Percentiles rank a stretch among this genome's conserved stretches.
phyloP scores from a whole-genome alignment of 1,140 invertebrate genomes.

The Pissodes strobi region DNA sequence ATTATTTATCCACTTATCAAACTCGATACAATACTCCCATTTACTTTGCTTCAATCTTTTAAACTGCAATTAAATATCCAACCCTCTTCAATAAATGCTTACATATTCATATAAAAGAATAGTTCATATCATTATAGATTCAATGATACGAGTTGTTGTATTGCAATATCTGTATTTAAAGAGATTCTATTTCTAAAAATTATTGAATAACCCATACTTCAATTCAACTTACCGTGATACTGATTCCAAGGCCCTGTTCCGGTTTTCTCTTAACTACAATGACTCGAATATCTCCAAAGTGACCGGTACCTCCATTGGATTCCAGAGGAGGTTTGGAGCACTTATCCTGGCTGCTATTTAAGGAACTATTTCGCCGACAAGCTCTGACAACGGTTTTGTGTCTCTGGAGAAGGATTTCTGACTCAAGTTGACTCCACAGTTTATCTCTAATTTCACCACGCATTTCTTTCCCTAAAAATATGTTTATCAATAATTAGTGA shows the following conservation, averaged over 20 bases:
- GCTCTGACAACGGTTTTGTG: constrained; percentile 79
- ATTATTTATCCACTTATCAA: too few species aligned
- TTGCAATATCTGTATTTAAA: too few species aligned
- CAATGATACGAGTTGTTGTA: too few species aligned
- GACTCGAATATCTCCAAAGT: constrained; percentile 60
- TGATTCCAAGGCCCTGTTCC: constrained; percentile 79
- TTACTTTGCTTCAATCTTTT: too few species aligned
- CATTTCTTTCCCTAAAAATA: constrained; percentile 65
- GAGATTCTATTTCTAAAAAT: too few species aligned
- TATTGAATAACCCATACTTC: too few species aligned
- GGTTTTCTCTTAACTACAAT: constrained; percentile 67
- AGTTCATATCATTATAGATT: too few species aligned
- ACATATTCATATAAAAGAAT: too few species aligned
- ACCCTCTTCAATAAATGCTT: too few species aligned
- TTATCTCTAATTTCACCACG: constrained; percentile 76
- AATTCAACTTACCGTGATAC: constrained; percentile 77
- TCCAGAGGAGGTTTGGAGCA: constrained; percentile 43
- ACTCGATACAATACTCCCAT: too few species aligned
- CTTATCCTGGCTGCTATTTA: constrained; percentile 41
- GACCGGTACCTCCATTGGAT: constrained; percentile 42
- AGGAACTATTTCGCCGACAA: constrained; percentile 56
- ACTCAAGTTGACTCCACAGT: constrained; percentile 83
- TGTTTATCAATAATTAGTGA: too few species aligned
- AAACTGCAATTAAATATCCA: too few species aligned
- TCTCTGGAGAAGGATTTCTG: constrained; percentile 82